A percentile compares a stretch with the other conserved stretches of the same genome.
Evolutionary conservation across 1,140 invertebrate genomes (phyloP).

Genomic region (Yoshiicerus persimilis): DNA sequence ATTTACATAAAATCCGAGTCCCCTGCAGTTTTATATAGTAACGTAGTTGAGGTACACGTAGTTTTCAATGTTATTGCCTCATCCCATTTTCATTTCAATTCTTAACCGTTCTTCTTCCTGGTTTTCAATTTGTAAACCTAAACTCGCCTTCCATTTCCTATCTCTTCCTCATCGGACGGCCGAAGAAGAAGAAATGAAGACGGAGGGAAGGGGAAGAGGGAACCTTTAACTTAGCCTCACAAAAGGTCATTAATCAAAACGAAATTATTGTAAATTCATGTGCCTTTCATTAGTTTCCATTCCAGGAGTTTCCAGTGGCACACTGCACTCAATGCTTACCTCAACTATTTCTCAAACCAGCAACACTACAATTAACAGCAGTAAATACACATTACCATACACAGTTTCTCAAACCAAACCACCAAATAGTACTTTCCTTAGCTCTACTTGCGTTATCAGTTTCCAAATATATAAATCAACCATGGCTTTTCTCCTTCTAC

Average conservation of each 20-base stretch:
- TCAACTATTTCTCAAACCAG: neutral
- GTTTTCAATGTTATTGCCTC: neutral
- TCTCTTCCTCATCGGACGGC: neutral
- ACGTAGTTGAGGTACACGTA: neutral
- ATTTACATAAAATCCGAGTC: neutral
- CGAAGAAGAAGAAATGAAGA: neutral
- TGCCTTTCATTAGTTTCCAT: slow-evolving; percentile 17
- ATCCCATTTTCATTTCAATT: neutral
- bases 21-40: slow-evolving; percentile 13
- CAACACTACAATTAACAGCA: neutral
- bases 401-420: neutral
- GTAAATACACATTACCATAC: neutral
- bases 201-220: neutral
- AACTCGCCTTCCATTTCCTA: neutral
- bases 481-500: too few species aligned
- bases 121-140: neutral
- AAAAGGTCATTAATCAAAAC: slow-evolving; percentile 38
- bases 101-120: neutral
- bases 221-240: neutral
- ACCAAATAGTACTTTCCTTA: neutral
- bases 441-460: too few species aligned
- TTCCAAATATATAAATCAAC: too few species aligned
- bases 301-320: neutral
- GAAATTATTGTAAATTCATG: slow-evolving; percentile 39
- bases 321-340: neutral